Percentiles rank a stretch among this genome's conserved stretches.
Evolutionary conservation across 2,888 invertebrate genomes (phyloP).

Genomic region (Rotaria socialis): DNA sequence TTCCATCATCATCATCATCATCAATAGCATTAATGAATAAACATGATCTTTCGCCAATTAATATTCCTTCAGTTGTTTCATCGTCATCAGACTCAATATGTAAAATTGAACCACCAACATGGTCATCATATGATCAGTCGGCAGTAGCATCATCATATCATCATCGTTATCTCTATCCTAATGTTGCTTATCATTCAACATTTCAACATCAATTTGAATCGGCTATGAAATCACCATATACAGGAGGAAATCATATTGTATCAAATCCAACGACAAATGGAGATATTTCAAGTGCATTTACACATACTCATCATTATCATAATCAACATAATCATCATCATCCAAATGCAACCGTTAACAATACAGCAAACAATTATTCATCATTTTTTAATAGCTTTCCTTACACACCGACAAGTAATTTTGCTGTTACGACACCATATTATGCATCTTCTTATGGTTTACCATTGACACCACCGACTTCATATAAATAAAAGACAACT

Average conservation of each 20-base stretch:
- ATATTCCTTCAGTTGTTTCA: not conserved
- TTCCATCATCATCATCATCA: conserved; percentile 18
- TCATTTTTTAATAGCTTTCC: not conserved
- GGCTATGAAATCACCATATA: conserved; percentile 1
- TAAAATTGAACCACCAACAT: conserved; percentile 11
- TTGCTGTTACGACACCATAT: conserved; percentile 6
- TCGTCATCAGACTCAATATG: not conserved
- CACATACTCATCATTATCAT: conserved; percentile 13
- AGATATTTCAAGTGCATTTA: conserved; percentile 23
- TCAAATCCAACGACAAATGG: not conserved
- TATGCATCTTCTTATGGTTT: not conserved
- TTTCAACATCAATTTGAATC: conserved; percentile 26
- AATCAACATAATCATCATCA: conserved; percentile 2
- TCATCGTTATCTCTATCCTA: conserved; percentile 19
- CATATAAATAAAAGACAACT: not conserved
- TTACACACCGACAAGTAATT: conserved; percentile 5
- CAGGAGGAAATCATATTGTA: not conserved
- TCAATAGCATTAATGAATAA: not conserved
- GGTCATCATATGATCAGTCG: not conserved
- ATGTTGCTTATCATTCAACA: conserved; percentile 12
- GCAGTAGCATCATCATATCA: not conserved
- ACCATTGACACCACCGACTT: conserved; percentile 21
- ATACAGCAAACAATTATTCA: not conserved
- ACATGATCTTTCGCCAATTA: not conserved
- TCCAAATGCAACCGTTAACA: not conserved